A percentile compares a stretch with the other conserved stretches of the same genome.
These are phyloP conservation scores for Phrynocephalus guinanensis DNA, from an alignment of 2,797 vertebrate species.

Conservation along the genomic window DNA sequence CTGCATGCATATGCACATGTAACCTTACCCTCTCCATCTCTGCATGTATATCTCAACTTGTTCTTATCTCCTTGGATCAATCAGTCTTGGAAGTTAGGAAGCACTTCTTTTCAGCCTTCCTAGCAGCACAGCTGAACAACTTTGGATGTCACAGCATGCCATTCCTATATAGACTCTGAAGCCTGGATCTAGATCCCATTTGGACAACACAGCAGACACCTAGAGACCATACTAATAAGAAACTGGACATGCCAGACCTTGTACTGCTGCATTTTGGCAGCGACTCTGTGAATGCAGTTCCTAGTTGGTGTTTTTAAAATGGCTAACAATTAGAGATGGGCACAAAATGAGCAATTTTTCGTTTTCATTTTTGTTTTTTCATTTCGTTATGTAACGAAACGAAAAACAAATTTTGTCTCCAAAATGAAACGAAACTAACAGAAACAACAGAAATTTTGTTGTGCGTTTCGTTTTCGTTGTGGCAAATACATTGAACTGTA, in stretches of 20 bases:
- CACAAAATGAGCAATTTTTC: no score
- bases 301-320: neutral
- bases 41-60: no score
- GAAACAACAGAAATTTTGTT: no score
- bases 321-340: neutral
- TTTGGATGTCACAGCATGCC: neutral
- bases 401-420: no score
- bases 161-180: neutral
- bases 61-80: neutral
- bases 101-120: neutral
- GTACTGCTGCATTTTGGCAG: neutral
- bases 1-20: neutral
- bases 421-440: no score
- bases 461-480: no score
- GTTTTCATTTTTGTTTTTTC: no score
- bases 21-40: neutral
- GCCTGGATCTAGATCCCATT: neutral
- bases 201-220: neutral
- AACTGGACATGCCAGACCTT: neutral
- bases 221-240: neutral
- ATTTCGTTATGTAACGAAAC: no score
- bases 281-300: neutral
- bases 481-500: no score
- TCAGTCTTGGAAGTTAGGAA: neutral
- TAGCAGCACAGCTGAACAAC: neutral